Evolutionary conservation across 2,113 vertebrate genomes (phyloP).

Genomic region (Chaenocephalus aceratus): DNA sequence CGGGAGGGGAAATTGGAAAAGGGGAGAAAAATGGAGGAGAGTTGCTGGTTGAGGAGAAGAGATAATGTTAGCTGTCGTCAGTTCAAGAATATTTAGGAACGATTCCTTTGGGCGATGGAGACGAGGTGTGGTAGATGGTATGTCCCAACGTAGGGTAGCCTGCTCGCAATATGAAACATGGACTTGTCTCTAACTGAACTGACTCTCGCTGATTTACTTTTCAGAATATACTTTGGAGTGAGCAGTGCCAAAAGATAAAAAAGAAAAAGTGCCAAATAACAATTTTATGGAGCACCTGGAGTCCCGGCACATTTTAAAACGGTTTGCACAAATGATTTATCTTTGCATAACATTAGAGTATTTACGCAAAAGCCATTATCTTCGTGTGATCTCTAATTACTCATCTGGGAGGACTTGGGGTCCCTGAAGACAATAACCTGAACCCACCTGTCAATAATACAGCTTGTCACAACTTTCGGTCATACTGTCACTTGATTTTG

Average conservation of each 20-base stretch:
- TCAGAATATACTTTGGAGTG: too few species aligned
- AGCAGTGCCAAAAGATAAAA: background rate
- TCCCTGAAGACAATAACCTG: too few species aligned
- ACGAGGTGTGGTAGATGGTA: slow-evolving; percentile 33
- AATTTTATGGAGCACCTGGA: background rate
- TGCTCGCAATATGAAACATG: background rate
- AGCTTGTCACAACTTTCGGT: too few species aligned
- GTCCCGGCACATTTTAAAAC: too few species aligned
- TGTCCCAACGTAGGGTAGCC: background rate
- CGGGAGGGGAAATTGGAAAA: slow-evolving; percentile 62
- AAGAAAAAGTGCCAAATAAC: background rate
- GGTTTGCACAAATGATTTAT: too few species aligned
- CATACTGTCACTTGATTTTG: too few species aligned
- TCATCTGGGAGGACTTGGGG: too few species aligned
- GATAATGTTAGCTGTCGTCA: slow-evolving; percentile 50
- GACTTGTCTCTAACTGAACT: slow-evolving; percentile 1
- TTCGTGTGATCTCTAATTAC: too few species aligned
- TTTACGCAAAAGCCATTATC: too few species aligned
- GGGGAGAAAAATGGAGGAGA: slow-evolving; percentile 44
- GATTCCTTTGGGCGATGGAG: slow-evolving; percentile 37
- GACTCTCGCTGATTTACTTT: background rate
- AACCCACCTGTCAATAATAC: too few species aligned
- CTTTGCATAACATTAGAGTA: too few species aligned
- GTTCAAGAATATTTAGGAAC: slow-evolving; percentile 37
- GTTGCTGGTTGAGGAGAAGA: slow-evolving; percentile 32